Base-by-base conservation (phyloP, 2,888 invertebrate genomes). In the Aphidius colemani region DNA sequence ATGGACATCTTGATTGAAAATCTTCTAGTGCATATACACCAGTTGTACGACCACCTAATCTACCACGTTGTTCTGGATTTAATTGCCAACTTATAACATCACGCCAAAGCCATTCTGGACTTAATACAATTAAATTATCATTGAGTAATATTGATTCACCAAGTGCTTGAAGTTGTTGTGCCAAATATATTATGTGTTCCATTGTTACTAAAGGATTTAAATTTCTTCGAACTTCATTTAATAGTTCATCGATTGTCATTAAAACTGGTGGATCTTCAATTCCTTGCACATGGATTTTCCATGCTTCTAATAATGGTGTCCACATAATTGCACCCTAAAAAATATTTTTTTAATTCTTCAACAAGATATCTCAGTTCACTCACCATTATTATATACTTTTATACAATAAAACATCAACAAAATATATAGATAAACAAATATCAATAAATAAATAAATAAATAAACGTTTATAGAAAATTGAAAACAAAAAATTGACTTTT, bases 1-100 rank as follows among this genome's bases (percentile, higher is more conserved):
- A 87, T 57, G 90, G 89, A 44, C 90, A 89, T 72, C 89, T 85
- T 49, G 89, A 85, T 80, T 90, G 90, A 76, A 92, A 89, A 79
- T 92, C 91, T 71, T 90, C 90, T 9, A 86, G 82, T 2, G 89
- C 87, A 78, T 90, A 92, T 70, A 89, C 89, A 3, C 92, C 92
- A 11, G 89, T 88, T 7, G 86, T 85, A 45, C 88, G 83, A 44
- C 86, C 85, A 11, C 79, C 80, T n/a, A 80, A 72, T 53, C 81
- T 78, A 61, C 76, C 78, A 60, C 79, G 75, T 64, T 87, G 86
- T 59, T 86, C 86, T 51, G 83, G 83, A 64, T 85, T 87, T 61
- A 92, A 81, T 53, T 92, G 83, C 76, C 88, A 86, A 3, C 91
- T 91, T 59, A 91, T 83, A 18, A 91, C 84, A 70, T 88, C 87